Base-by-base conservation (phyloP, 2,888 invertebrate genomes). In the Chaitophorus viminalis region DNA sequence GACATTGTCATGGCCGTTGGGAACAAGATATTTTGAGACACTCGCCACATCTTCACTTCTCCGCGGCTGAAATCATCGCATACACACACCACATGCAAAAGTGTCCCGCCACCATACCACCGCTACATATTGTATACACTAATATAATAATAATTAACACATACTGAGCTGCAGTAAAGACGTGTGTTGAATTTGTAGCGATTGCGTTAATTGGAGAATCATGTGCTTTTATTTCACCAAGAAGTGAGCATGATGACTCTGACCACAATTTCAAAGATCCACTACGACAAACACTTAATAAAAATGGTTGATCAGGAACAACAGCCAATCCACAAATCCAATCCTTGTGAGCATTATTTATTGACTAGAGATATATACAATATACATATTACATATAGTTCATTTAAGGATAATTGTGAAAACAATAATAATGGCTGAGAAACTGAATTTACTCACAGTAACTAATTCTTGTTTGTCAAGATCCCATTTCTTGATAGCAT, bases 151-250 rank as follows among this genome's bases (percentile, higher is more conserved):
- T 21, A 74, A 81, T 81, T 65, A 79, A 89, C 89, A 94, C 95
- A 93, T 91, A 96, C 96, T 95, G 96, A 91, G 96, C 95, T 65
- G 96, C 96, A 60, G 96, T 96, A 92, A 96, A 96, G 89, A 96
- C 93, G 90, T 93, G 93, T 83, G 93, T 93, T 31, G 93, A 93
- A 91, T 94, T 94, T 84, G 94, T 93, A 33, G 94, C 93, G 89
- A 95, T 93, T 89, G 94, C 93, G 91, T 95, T 95, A 90, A 95
- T 94, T 79, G 94, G 93, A 21, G 93, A 93, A 89, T 93, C 92
- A 90, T 95, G 95, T 79, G 95, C 95, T 90, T 94, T 93, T 90
- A 95, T 93, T 91, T 95, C 94, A 29, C 94, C 94, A 84, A 95
- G 91, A 81, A 93, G 92, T 79, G 93, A 92, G 88, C 95, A 95